phyloP scores from a whole-genome alignment of 2,888 invertebrate genomes.

The Xestobium rufovillosum region DNA sequence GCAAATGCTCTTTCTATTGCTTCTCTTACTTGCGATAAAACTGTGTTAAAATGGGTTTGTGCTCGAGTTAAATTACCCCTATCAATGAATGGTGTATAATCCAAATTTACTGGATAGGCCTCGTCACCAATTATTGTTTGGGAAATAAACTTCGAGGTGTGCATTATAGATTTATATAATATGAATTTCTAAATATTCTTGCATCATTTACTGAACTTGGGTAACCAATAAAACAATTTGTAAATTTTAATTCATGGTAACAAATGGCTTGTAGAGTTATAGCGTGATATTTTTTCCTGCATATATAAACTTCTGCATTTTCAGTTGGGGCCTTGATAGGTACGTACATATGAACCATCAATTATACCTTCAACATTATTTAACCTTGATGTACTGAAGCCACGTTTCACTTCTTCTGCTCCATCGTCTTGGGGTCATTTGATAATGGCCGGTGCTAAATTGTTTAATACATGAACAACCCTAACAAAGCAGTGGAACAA shows the following conservation, averaged over 20 bases:
- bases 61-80: too few relatives aligned
- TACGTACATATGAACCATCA: slow-evolving; percentile 12
- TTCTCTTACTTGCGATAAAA: too few relatives aligned
- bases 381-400: slow-evolving; percentile 6
- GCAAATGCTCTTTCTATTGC: too few relatives aligned
- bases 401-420: neutral
- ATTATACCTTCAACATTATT: slow-evolving; percentile 8
- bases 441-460: slow-evolving; percentile 8
- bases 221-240: slow-evolving; percentile 13
- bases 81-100: too few relatives aligned
- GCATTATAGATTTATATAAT: slow-evolving; percentile 7
- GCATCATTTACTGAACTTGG: slow-evolving; percentile 14
- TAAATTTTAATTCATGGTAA: slow-evolving; percentile 13
- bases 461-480: slow-evolving; percentile 10
- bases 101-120: too few relatives aligned
- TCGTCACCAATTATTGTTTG: too few relatives aligned
- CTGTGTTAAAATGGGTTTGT: too few relatives aligned
- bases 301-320: slow-evolving; percentile 13
- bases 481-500: slow-evolving; percentile 9
- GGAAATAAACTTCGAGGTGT: slow-evolving; percentile 10
- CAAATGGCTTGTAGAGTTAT: slow-evolving; percentile 14
- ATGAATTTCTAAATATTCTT: slow-evolving; percentile 14
- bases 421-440: slow-evolving; percentile 5
- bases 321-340: slow-evolving; percentile 14
- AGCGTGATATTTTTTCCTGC: slow-evolving; percentile 12